Evolutionary conservation across 1,140 invertebrate genomes (phyloP), one percentile per base, ranked within the genome.

Genomic region (Lepidotrigona ventralis): DNA sequence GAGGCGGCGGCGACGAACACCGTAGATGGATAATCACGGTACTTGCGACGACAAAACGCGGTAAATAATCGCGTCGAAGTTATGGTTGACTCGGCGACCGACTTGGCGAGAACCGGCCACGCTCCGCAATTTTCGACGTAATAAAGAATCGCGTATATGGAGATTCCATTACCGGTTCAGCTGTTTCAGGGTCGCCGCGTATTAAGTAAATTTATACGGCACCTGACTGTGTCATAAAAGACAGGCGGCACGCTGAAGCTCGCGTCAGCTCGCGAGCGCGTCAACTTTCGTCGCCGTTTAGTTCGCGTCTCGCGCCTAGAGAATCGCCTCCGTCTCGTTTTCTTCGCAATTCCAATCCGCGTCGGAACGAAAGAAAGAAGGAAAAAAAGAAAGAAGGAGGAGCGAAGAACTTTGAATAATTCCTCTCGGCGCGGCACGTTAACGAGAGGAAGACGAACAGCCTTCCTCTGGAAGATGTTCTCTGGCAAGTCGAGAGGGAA

Each of bases 141-240:
- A 88, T 88, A 88, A 88, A 88, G 87, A 87, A 87, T 63, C 84
- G 84, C 86, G 77, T 85, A 85, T 89, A 89, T 82, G 88, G 88
- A 85, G 79, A 89, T 89, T 89, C 87, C 88, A 89, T 89, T 88
- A 89, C 85, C 82, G 58, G 74, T 74, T 84, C 88, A 78, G 87
- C 75, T 76, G 85, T 88, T 89, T 85, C 88, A 89, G 87, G 85
- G 87, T 86, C 87, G 87, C 82, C 66, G 79, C 68, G 82, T 88
- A 88, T 89, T 89, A 89, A 89, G 83, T 73, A 89, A 89, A 89
- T 88, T 89, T 89, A 89, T 86, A 85, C 85, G 88, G 85, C 88
- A 89, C 72, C 88, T 81, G 88, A 79, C 82, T 89, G 87, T 89
- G 87, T 89, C 88, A 89, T 89, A 89, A 89, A 89, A 89, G 88